Conservation (phyloP, 2,888 invertebrate species). For the Leucoptera coffeella region DNA sequence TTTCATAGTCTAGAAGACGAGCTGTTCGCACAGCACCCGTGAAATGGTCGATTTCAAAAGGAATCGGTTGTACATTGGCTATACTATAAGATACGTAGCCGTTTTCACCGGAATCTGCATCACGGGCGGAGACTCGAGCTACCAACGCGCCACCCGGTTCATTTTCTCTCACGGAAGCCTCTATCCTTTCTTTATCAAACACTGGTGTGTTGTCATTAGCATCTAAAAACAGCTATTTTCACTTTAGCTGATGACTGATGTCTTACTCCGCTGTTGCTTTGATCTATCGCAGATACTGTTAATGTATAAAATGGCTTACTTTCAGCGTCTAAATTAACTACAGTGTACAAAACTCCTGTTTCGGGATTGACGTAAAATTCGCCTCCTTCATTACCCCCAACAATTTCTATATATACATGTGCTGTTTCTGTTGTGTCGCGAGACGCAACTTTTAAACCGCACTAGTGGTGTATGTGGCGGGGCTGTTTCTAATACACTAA, state of each 20-base stretch:
- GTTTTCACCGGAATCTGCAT: conserved; percentile 89
- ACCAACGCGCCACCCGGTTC: conserved; percentile 81
- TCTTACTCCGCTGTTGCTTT: conserved; percentile 74
- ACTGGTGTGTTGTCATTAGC: conserved; percentile 92
- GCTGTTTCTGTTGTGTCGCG: conserved; percentile 69
- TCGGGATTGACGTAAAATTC: conserved; percentile 83
- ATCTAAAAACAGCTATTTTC: conserved; percentile 80
- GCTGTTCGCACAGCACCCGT: conserved; percentile 84
- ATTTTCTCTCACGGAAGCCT: conserved; percentile 79
- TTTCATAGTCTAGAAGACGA: conserved; percentile 82
- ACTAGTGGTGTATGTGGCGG: conserved; percentile 86
- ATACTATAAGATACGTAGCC: conserved; percentile 93
- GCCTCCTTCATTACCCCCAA: conserved; percentile 85
- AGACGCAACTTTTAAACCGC: conserved; percentile 81
- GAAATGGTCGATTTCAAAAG: conserved; percentile 95
- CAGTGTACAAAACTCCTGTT: conserved; percentile 85
- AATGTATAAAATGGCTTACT: conserved; percentile 75
- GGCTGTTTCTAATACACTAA: conserved; percentile 80
- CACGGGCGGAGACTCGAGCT: conserved; percentile 77
- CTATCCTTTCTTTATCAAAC: conserved; percentile 66
- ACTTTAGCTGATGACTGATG: conserved; percentile 89
- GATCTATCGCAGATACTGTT: conserved; percentile 86
- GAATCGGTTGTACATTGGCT: conserved; percentile 82
- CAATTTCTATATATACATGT: conserved; percentile 79
- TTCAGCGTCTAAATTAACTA: conserved; percentile 79